These are phyloP conservation scores for Neodon shergylaensis DNA, from an alignment of 2,113 vertebrate species.

Conservation along the genomic window DNA sequence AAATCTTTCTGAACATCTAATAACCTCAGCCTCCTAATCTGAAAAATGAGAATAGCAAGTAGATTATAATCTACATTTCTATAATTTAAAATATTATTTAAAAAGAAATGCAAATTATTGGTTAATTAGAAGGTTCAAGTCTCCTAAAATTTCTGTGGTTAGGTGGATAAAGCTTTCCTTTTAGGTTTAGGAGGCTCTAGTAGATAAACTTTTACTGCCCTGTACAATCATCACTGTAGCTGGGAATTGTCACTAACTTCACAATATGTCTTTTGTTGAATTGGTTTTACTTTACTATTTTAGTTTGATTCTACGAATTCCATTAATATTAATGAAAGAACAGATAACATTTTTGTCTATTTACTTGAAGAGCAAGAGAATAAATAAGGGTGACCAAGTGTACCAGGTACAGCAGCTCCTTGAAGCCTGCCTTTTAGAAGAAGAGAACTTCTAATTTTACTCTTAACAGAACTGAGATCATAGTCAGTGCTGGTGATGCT, in stretches of 20 bases:
- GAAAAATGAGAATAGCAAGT: neutral
- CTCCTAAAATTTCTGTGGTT: neutral
- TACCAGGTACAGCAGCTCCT: neutral
- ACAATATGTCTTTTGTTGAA: neutral
- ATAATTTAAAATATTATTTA: neutral
- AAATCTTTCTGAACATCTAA: conserved; percentile 15
- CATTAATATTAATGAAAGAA: neutral
- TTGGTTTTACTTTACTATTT: neutral
- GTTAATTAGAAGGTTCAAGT: neutral
- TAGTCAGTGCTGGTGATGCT: neutral
- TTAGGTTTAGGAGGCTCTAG: neutral
- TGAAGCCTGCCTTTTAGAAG: neutral
- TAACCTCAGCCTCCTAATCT: conserved; percentile 9
- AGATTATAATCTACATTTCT: neutral
- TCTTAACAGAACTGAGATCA: neutral
- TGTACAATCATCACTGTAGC: neutral
- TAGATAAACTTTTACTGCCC: neutral
- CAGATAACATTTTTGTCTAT: neutral
- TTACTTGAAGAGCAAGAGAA: neutral
- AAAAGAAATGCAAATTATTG: neutral
- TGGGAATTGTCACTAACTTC: neutral
- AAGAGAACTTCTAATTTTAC: neutral
- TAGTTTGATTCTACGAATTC: neutral
- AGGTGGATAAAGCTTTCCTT: neutral
- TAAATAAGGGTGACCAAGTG: neutral